phyloP scores from a whole-genome alignment of 2,113 vertebrate genomes.

The Poecile atricapillus region DNA sequence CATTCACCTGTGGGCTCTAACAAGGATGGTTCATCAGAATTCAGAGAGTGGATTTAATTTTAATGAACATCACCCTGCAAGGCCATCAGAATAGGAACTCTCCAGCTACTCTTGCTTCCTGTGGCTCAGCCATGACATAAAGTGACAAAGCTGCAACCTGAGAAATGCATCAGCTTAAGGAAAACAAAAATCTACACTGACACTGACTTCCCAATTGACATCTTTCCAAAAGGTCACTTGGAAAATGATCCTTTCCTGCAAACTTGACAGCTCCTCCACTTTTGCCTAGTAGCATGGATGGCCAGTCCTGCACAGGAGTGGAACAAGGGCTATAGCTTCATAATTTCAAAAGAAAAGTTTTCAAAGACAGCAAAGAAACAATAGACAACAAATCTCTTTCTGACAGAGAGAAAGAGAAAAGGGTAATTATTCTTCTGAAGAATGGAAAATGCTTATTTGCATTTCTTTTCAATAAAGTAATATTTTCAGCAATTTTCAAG shows the following conservation, averaged over 20 bases:
- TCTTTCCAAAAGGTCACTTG: not conserved
- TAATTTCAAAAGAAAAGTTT: not conserved
- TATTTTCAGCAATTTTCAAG: not conserved
- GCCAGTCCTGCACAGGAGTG: not conserved
- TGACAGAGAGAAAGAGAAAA: not conserved
- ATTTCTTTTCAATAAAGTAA: not conserved
- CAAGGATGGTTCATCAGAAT: not conserved
- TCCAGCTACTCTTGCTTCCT: not conserved
- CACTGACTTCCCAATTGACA: not conserved
- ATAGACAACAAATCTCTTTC: not conserved
- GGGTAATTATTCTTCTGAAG: not conserved
- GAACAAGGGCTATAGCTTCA: not conserved
- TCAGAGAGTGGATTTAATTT: not conserved
- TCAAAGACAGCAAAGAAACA: not conserved
- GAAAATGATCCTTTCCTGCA: not conserved
- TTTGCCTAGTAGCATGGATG: not conserved
- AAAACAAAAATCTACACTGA: not conserved
- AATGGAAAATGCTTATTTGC: not conserved
- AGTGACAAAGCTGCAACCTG: not conserved
- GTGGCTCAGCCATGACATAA: not conserved
- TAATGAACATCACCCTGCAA: not conserved
- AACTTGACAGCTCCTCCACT: not conserved
- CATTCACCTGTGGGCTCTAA: not conserved
- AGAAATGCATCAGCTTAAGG: not conserved
- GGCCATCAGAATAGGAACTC: not conserved